Base-by-base conservation (phyloP, 2,888 invertebrate species). In the Morinoia aosen region DNA sequence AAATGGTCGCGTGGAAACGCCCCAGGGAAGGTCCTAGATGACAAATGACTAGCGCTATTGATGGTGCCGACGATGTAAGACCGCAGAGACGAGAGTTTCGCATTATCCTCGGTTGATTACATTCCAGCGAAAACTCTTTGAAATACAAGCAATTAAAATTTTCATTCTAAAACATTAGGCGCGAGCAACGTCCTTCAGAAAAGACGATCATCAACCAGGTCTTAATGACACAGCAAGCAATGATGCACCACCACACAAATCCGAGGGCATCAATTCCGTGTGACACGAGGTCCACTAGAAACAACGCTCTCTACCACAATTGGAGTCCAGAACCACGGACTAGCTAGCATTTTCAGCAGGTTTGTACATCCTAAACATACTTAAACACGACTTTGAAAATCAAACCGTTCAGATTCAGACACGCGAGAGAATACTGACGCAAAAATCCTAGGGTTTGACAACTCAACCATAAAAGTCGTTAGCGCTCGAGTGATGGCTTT, bases 1-100 rank as follows among this genome's bases (percentile, higher is more conserved):
- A 93, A 57, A 93, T 93, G 57, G 25, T 39, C 48, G n/a, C 19
- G 57, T 93, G 57, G 57, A 93, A 33, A 48, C 57, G 93, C 57
- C 93, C 57, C 33, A 57, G 57, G 93, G 93, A 56, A 57, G 56
- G 57, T 33, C 57, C 56, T 57, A 33, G 93, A 93, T 93, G 93
- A 93, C 93, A 93, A 57, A 93, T 93, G 93, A 57, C 93, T 57
- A 57, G 16, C n/a, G 93, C 48, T 57, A 93, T 56, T 93, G 93
- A 93, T 93, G 57, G 57, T 90, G 90, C 40, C 40, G 90, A 14
- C 39, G 90, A 90, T 90, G 90, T 90, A 48, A 39, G 39, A 40
- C 90, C 90, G 40, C 14, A 14, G 48, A 40, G 90, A 90, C 90
- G 90, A 90, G 88, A 39, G 48, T 48, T 90, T 90, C 90, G 90